phyloP scores from a whole-genome alignment of 2,888 invertebrate genomes.

The Dione juno region DNA sequence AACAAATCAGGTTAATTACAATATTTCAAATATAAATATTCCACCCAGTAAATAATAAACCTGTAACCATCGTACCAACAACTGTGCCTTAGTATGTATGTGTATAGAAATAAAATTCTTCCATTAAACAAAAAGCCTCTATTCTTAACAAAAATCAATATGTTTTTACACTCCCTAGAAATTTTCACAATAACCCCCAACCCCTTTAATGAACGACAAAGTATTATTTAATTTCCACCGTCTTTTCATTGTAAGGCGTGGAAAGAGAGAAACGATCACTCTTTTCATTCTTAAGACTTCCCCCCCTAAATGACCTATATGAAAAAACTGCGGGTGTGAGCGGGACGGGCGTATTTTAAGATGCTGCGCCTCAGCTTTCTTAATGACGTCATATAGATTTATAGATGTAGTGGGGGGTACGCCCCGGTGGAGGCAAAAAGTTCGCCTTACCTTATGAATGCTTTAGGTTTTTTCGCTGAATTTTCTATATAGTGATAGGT shows the following conservation, averaged over 20 bases:
- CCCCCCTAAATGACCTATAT: conserved; percentile 47
- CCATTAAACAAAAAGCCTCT: conserved; percentile 50
- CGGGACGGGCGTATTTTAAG: conserved; percentile 70
- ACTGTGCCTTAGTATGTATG: no score
- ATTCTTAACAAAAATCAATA: conserved; percentile 81
- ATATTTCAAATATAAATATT: no score
- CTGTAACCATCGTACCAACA: no score
- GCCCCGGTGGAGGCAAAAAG: conserved; percentile 63
- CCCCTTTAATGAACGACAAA: conserved; percentile 80
- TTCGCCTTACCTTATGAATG: conserved; percentile 68
- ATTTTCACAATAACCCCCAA: conserved; percentile 72
- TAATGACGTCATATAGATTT: conserved; percentile 82
- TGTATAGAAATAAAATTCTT: no score
- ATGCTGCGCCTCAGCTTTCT: conserved; percentile 76
- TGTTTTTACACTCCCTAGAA: conserved; percentile 78
- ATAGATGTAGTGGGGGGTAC: conserved; percentile 71
- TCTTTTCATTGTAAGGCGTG: conserved; percentile 81
- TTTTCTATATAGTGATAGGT: not conserved
- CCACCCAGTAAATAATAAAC: no score
- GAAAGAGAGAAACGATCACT: conserved; percentile 63
- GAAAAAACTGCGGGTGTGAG: conserved; percentile 58
- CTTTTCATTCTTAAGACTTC: conserved; percentile 70
- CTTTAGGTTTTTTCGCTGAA: conserved; percentile 59
- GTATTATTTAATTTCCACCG: conserved; percentile 81
- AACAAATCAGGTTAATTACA: no score